Percentiles rank a stretch among this genome's conserved stretches.
Evolutionary conservation across 1,140 invertebrate genomes (phyloP).

Genomic region (Drosophila nigrodunni): DNA sequence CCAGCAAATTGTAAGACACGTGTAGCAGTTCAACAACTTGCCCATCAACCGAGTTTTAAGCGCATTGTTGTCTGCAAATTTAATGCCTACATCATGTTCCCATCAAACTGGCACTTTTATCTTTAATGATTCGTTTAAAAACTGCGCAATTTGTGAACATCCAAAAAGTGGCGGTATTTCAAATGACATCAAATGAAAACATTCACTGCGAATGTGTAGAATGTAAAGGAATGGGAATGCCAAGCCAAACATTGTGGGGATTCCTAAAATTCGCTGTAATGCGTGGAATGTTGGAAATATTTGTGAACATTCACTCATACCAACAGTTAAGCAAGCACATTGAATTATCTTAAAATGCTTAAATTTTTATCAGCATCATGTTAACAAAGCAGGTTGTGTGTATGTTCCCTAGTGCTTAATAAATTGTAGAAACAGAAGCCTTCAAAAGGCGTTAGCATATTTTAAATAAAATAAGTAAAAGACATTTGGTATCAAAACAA

Average conservation of each 20-base stretch:
- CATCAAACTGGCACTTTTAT: constrained; percentile 13
- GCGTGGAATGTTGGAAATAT: neutral
- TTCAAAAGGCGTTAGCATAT: no score
- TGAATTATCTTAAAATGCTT: no score
- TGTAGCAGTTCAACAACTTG: neutral
- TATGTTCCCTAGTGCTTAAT: no score
- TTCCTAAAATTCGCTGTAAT: neutral
- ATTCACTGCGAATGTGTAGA: neutral
- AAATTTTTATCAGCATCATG: no score
- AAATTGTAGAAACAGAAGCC: no score
- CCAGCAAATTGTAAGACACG: no score
- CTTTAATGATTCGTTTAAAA: constrained; percentile 1
- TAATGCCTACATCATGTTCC: constrained; percentile 1
- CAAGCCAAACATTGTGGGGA: neutral
- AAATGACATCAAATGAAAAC: constrained; percentile 1
- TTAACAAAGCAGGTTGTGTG: no score
- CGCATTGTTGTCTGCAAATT: neutral
- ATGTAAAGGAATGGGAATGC: neutral
- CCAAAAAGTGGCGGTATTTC: neutral
- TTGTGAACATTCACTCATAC: neutral
- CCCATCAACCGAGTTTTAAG: neutral
- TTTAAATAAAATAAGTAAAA: no score
- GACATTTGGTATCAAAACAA: no score
- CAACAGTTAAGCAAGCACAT: neutral
- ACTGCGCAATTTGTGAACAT: neutral